Evolutionary conservation across 1,140 invertebrate species (phyloP).

Genomic region (Melipona quadrifasciata): DNA sequence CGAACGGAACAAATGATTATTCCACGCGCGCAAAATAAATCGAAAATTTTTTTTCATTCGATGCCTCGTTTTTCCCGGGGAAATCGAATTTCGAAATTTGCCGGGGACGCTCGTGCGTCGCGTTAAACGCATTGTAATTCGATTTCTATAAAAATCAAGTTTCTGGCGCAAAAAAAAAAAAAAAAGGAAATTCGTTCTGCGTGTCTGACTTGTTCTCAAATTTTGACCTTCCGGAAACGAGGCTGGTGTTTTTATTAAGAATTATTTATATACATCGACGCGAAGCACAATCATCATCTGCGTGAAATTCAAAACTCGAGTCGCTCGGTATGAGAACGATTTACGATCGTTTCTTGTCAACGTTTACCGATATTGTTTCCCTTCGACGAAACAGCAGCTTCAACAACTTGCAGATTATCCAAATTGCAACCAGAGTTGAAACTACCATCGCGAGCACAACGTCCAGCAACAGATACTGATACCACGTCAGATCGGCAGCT

Average conservation of each 20-base stretch:
- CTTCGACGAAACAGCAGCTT: not conserved
- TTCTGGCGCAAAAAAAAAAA: no score
- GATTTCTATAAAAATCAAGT: not conserved
- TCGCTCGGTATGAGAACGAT: no score
- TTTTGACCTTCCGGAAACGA: no score
- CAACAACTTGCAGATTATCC: not conserved
- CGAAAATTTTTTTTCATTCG: not conserved
- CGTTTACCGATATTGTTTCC: not conserved
- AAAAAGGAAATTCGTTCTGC: not conserved
- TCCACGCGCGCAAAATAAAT: not conserved
- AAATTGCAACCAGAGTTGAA: not conserved
- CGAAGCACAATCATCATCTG: no score
- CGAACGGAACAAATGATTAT: not conserved
- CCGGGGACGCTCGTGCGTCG: no score
- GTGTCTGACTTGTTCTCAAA: not conserved
- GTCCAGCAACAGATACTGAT: conserved; percentile 35
- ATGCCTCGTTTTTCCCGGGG: no score
- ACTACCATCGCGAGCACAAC: not conserved
- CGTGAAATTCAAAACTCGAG: no score
- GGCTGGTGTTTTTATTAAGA: no score
- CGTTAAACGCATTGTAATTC: no score
- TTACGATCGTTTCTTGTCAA: not conserved
- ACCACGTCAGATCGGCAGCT: not conserved
- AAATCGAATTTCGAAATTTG: no score
- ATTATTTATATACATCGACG: no score